Evolutionary conservation across 37 sponge, comb jelly and placozoan genomes (phyloP).

Genomic region (Sycon ciliatum): DNA sequence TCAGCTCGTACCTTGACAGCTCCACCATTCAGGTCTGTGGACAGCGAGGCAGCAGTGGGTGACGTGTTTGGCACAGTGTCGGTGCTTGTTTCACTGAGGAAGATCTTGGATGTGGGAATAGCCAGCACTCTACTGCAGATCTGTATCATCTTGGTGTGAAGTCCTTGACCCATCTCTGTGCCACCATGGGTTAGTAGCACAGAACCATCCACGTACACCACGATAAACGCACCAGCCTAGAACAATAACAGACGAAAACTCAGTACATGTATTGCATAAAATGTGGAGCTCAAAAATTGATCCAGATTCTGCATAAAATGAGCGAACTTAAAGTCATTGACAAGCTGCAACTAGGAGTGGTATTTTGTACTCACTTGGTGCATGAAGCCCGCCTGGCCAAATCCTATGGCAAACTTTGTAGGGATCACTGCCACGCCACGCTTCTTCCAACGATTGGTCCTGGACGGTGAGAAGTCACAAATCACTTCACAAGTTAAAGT

Average conservation of each 20-base stretch:
- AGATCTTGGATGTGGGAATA: conserved; percentile 39
- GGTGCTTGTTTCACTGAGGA: conserved; percentile 62
- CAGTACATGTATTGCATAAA: background rate
- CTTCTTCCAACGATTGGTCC: conserved; percentile 56
- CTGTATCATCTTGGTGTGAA: background rate
- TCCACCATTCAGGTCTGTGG: conserved; percentile 75
- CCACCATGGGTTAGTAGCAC: conserved; percentile 78
- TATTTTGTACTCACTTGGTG: conserved; percentile 30
- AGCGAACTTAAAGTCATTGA: too few species aligned
- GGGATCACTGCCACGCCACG: conserved; percentile 66
- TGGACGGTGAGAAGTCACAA: background rate
- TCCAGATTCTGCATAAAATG: too few species aligned
- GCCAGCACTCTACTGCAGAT: conserved; percentile 62
- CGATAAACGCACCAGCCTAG: conserved; percentile 59
- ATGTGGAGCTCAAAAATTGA: too few species aligned
- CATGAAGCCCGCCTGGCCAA: conserved; percentile 36
- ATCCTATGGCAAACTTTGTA: conserved; percentile 62
- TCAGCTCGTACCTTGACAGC: conserved; percentile 49
- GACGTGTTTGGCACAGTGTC: conserved; percentile 54
- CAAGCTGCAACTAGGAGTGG: background rate
- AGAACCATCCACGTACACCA: conserved; percentile 67
- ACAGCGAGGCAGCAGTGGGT: conserved; percentile 74
- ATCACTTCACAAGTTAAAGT: background rate
- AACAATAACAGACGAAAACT: background rate
- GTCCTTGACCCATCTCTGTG: conserved; percentile 72